Conservation (phyloP, 2,888 invertebrate species). For the Eristalis intricaria region DNA sequence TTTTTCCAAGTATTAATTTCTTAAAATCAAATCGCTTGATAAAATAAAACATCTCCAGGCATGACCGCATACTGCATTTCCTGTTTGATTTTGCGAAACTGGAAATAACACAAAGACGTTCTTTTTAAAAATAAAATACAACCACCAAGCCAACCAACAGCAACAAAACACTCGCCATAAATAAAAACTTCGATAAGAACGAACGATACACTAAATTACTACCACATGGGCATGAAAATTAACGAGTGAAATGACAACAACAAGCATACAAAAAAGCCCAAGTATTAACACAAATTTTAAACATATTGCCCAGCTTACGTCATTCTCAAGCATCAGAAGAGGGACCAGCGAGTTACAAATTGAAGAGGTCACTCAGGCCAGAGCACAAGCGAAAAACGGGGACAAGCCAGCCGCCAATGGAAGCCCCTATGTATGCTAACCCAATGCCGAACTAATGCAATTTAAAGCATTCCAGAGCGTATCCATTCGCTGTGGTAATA, state of each 20-base stretch:
- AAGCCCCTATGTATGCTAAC: constrained; percentile 43
- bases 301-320: constrained; percentile 62
- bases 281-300: constrained; percentile 63
- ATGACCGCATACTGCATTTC: constrained; percentile 38
- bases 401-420: constrained; percentile 51
- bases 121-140: constrained; percentile 18
- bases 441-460: constrained; percentile 67
- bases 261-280: constrained; percentile 1
- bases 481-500: neutral
- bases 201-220: constrained; percentile 28
- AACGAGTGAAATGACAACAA: neutral
- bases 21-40: neutral
- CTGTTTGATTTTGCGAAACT: constrained; percentile 33
- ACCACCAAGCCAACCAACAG: neutral
- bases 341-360: constrained; percentile 55
- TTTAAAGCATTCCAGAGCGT: constrained; percentile 53
- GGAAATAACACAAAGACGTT: constrained; percentile 38
- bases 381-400: constrained; percentile 54
- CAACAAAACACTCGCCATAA: constrained; percentile 17
- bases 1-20: neutral
- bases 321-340: constrained; percentile 42
- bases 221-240: constrained; percentile 6
- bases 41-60: neutral
- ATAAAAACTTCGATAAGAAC: constrained; percentile 61
- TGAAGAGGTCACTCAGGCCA: constrained; percentile 68